Base-by-base conservation (phyloP, 1,140 invertebrate species). In the Magallana ariakensis region DNA sequence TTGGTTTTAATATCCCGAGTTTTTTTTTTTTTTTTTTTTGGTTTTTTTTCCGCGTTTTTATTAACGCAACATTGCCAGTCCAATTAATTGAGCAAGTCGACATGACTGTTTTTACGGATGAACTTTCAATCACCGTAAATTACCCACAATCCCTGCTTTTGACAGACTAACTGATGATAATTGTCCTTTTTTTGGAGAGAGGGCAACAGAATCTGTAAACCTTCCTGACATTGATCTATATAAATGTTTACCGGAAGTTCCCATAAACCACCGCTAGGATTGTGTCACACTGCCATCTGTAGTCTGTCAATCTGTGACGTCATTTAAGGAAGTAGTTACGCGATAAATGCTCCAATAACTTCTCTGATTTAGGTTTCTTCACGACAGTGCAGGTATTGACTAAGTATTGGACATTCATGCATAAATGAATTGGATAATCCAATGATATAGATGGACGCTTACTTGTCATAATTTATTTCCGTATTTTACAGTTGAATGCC, bases 151-250 rank as follows among this genome's bases (percentile, higher is more conserved):
- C 66, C 66, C 66, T 26, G 66, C 13, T 13, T 10, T 26, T 70
- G 66, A 70, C 66, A 70, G 11, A 10, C 66, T 70, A 70, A 70
- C 66, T 26, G 6, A 13, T 10, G 66, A 26, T 70, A 26, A 70
- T 70, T 70, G 66, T 70, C 66, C 26, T 19, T 33, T 70, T 70
- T 33, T 70, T 70, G 22, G 26, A 22, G 66, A 70, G 19, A 70
- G 22, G 22, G 66, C 19, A 70, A 70, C 66, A 26, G 22, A 22
- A 70, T 19, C 22, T 9, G 10, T 19, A 70, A 26, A 13, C 22
- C 66, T 70, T 10, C 22, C 66, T 70, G 66, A 70, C 26, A 70
- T 33, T 70, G 66, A 70, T 70, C 66, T 70, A 70, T 70, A 70
- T 22, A 70, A 70, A 70, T 70, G 66, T 70, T 70, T 70, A 70